phyloP scores from a whole-genome alignment of 1,140 invertebrate genomes.

The Megalonaias nervosa region DNA sequence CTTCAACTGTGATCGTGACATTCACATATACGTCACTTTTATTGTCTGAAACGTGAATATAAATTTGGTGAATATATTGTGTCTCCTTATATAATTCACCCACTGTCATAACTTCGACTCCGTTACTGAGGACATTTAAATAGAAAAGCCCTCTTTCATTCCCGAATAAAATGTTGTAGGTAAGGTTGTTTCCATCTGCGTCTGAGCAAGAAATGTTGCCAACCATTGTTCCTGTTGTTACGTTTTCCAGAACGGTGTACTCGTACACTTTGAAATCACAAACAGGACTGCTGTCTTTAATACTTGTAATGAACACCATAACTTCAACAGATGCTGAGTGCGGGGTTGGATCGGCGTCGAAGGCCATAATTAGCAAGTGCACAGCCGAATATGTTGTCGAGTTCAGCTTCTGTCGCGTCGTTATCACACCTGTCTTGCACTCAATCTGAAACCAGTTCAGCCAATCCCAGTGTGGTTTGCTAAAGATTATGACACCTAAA shows the following conservation, averaged over 20 bases:
- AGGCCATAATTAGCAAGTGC: slow-evolving; percentile 37
- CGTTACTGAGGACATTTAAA: no score
- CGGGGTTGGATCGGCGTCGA: slow-evolving; percentile 30
- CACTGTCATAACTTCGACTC: slow-evolving; percentile 2
- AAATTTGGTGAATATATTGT: slow-evolving; percentile 2
- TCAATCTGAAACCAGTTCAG: slow-evolving; percentile 1
- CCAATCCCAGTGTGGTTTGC: no score
- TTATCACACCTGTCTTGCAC: slow-evolving; percentile 39
- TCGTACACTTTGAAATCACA: slow-evolving; percentile 37
- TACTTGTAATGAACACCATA: slow-evolving; percentile 41
- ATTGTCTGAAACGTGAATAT: slow-evolving; percentile 20
- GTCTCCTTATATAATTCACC: slow-evolving; percentile 27
- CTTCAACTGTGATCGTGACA: slow-evolving; percentile 40
- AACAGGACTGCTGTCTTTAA: slow-evolving; percentile 50
- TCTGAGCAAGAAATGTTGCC: slow-evolving; percentile 43
- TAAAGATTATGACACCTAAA: no score
- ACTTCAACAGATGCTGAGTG: slow-evolving; percentile 29
- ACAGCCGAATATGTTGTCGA: slow-evolving; percentile 36
- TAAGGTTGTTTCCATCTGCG: slow-evolving; percentile 29
- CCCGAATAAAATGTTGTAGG: slow-evolving; percentile 24
- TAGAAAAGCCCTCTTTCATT: no score
- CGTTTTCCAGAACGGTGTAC: slow-evolving; percentile 38
- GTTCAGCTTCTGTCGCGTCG: slow-evolving; percentile 44
- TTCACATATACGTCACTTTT: slow-evolving; percentile 24
- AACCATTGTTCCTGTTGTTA: slow-evolving; percentile 13